Evolutionary conservation across 2,113 vertebrate species (phyloP).

Genomic region (Ammospiza caudacuta): DNA sequence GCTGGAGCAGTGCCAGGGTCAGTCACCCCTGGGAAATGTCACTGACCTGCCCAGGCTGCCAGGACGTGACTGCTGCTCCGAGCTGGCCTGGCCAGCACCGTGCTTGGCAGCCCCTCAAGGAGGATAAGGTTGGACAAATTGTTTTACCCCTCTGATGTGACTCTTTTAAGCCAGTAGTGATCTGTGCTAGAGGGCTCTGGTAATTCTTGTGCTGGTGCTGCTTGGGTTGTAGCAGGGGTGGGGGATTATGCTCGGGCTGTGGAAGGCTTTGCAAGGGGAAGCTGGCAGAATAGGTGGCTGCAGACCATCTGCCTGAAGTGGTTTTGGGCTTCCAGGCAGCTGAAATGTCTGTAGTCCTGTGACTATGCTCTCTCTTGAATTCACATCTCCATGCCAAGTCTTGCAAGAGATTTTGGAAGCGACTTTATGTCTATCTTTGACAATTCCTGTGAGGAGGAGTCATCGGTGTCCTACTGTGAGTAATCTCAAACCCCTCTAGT

Average conservation of each 20-base stretch:
- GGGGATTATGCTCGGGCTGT: neutral
- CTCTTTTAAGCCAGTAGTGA: neutral
- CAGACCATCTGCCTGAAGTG: neutral
- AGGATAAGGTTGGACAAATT: neutral
- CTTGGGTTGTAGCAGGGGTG: neutral
- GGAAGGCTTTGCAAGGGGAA: neutral
- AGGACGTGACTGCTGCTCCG: neutral
- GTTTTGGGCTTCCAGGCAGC: neutral
- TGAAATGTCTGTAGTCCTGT: neutral
- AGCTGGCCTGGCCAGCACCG: neutral
- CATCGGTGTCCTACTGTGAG: neutral
- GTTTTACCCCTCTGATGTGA: neutral
- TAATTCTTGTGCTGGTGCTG: neutral
- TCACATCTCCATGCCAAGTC: neutral
- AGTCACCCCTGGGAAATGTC: slow-evolving; percentile 22
- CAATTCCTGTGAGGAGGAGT: neutral
- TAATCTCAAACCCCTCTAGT: neutral
- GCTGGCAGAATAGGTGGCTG: neutral
- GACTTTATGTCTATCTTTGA: neutral
- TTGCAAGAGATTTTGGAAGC: neutral
- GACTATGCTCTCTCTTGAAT: neutral
- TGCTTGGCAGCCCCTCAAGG: neutral
- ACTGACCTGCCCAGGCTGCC: slow-evolving; percentile 15
- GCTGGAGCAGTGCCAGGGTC: neutral
- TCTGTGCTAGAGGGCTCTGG: neutral